Evolutionary conservation across 1,140 invertebrate genomes (phyloP).

Genomic region (Aphidius ervi): DNA sequence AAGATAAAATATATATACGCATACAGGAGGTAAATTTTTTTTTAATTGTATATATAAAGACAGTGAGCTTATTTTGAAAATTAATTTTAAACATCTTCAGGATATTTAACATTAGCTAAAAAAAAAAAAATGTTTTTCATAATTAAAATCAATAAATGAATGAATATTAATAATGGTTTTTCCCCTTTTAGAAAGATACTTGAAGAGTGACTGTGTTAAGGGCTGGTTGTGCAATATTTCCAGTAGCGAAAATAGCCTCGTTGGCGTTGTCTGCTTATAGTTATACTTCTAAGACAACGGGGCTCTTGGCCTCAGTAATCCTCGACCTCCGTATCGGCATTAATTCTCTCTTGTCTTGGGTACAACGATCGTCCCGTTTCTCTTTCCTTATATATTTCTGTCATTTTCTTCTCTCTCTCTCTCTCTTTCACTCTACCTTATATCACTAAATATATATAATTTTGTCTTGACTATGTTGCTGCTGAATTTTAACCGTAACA

Average conservation of each 20-base stretch:
- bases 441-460: too few relatives aligned
- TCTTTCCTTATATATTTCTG: conserved; percentile 8
- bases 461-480: conserved; percentile 6
- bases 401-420: conserved; percentile 2
- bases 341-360: conserved; percentile 40
- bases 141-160: conserved; percentile 27
- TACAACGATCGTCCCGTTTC: conserved; percentile 28
- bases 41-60: too few relatives aligned
- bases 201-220: conserved; percentile 11
- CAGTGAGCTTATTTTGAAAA: too few relatives aligned
- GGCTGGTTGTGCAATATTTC: conserved; percentile 23
- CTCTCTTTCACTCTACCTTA: neutral
- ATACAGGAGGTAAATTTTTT: too few relatives aligned
- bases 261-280: conserved; percentile 13
- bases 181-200: conserved; percentile 5
- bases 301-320: conserved; percentile 39
- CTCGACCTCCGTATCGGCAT: conserved; percentile 53
- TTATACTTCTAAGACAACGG: conserved; percentile 23
- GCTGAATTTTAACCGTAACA: conserved; percentile 54
- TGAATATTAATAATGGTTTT: conserved; percentile 22
- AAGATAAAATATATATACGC: too few relatives aligned
- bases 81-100: too few relatives aligned
- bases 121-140: neutral
- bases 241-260: conserved; percentile 25
- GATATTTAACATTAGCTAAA: too few relatives aligned